Evolutionary conservation across 2,113 vertebrate species (phyloP), one percentile per base, ranked within the genome.

Genomic region (Petroica traversi): DNA sequence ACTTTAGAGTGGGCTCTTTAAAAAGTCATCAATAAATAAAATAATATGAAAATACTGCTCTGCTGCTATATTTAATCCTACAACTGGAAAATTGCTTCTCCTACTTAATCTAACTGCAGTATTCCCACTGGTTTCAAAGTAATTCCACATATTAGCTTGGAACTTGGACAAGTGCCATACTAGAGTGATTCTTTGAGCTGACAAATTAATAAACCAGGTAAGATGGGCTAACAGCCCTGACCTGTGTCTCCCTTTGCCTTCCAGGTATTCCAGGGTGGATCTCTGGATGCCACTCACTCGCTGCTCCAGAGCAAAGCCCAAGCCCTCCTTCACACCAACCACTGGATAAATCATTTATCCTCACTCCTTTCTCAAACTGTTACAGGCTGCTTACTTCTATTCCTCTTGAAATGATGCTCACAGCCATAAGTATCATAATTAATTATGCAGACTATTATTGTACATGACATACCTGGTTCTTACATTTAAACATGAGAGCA

Each of bases 141-240:
- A 96, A 95, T 92, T 83, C 78, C 67, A 90, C 61, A 41, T 40
- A 92, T 41, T 74, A 93, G 51, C 74, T 72, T 71, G 52, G 57
- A 81, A 58, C 82, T 84, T 75, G 90, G 95, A 88, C 64, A 64
- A 71, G n/a, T 78, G 94, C 85, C 93, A 91, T 8, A 15, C 14
- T 41, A 75, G 48, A 75, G 68, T 0, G 4, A 48, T 84, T 81
- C 85, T 88, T 41, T 68, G 73, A 92, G 86, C 69, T 89, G 86
- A 87, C 73, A 91, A 92, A 95, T 95, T 88, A 94, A 90, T 63
- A 84, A 86, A 88, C 2, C 75, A 78, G 75, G 92, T 85, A 34
- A 92, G 92, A 71, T 0, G 7, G 64, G 52, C 64, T 80, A 86
- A 77, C 25, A 71, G 75, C 55, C 59, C 71, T 85, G 78, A 89